Conservation (phyloP, 2,888 invertebrate species). For the Standfussiana lucernea region DNA sequence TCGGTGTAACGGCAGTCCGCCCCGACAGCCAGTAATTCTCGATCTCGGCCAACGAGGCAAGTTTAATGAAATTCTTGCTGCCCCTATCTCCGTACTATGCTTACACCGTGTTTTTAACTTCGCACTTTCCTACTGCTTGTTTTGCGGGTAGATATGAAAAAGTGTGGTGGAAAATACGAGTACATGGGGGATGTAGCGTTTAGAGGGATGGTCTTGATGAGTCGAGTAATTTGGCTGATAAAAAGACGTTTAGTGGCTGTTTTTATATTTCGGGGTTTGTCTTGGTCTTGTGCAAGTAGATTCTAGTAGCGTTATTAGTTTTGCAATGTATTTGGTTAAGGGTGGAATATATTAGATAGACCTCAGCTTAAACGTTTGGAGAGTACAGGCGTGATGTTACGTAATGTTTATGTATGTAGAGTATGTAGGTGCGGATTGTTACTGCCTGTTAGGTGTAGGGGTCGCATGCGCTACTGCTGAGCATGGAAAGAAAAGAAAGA, state of each 20-base stretch:
- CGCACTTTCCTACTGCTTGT: constrained; percentile 57
- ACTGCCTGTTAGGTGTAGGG: no score
- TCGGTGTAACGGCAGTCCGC: constrained; percentile 70
- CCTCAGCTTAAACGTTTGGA: not conserved
- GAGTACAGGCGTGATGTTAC: no score
- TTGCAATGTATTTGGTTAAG: not conserved
- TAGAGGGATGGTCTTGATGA: constrained; percentile 3
- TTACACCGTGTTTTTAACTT: constrained; percentile 70
- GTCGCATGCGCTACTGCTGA: no score
- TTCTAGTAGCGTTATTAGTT: not conserved
- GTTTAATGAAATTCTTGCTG: constrained; percentile 85
- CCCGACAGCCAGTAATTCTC: constrained; percentile 77
- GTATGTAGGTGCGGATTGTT: no score
- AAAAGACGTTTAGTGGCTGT: not conserved
- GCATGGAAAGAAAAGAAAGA: no score
- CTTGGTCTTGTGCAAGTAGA: not conserved
- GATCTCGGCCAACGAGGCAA: constrained; percentile 81
- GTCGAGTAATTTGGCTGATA: not conserved
- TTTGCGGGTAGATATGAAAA: constrained; percentile 59
- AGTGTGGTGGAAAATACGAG: constrained; percentile 48
- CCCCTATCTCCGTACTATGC: constrained; percentile 70
- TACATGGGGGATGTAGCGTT: constrained; percentile 10
- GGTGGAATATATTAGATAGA: not conserved
- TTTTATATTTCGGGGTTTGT: not conserved
- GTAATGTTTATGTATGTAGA: no score